Base-by-base conservation (phyloP, 2,797 vertebrate species). In the Phaenicophaeus curvirostris region DNA sequence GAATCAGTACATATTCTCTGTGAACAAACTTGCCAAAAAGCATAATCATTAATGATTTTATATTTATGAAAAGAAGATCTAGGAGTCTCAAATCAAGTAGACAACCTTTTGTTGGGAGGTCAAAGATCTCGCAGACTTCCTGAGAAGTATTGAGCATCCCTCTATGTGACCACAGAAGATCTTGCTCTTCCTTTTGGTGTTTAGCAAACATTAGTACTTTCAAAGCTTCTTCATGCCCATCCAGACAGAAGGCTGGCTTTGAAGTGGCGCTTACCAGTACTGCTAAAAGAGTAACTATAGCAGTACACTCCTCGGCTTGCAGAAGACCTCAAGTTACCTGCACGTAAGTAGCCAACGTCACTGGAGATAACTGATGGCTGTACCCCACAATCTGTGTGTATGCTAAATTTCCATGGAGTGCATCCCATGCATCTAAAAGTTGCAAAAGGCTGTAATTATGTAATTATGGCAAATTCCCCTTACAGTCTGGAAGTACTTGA, bases 1-100 rank as follows among this genome's bases (percentile, higher is more conserved):
- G 28, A 13, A 31, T 31, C 14, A 21, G 25, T 30, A n/a, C 0
- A 3, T 1, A 0, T 31, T 68, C 57, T 31, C 39, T 55, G n/a
- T 27, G 46, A 63, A 55, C 10, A 79, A 77, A 65, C 14, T 67
- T 75, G 25, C 23, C 13, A 12, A 48, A 68, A 51, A 8, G 5
- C 37, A 12, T 19, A 54, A 33, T 9, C 31, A 12, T 16, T 63
- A 50, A 35, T 58, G 8, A 25, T 39, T 61, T 58, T 28, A 4
- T 31, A 6, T 41, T 77, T 79, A 37, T 44, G 39, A 54, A 89
- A 89, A 37, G 4, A 72, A 66, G 50, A 44, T 4, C 5, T 41
- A 84, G 25, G 9, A 44, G 24, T 25, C 72, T 84, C 19, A 30
- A 44, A 78, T 41, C 30, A 50, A 41, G 14, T 46, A 61, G 31